These are phyloP conservation scores for Lordiphosa collinella DNA, from an alignment of 1,140 invertebrate genomes.

Conservation along the genomic window DNA sequence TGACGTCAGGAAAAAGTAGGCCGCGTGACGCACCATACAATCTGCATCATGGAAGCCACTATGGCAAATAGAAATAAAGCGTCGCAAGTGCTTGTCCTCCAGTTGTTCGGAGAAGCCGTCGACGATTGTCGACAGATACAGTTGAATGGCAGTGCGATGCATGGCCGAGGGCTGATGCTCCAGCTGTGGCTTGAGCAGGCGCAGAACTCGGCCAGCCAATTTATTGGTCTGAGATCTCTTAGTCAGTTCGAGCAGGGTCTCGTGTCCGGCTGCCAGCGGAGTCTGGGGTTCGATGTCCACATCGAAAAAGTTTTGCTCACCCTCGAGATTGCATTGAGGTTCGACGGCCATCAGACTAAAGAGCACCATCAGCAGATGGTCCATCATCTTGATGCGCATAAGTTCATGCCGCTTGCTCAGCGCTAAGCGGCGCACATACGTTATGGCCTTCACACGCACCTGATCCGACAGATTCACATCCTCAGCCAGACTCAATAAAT, in stretches of 20 bases:
- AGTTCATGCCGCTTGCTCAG: constrained; percentile 4
- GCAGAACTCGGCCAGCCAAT: constrained; percentile 7
- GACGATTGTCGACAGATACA: constrained; percentile 9
- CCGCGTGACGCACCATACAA: constrained; percentile 1
- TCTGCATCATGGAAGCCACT: constrained; percentile 9
- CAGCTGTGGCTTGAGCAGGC: constrained; percentile 19
- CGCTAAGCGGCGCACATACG: neutral
- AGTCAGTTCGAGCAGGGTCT: constrained; percentile 8
- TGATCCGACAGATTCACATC: neutral
- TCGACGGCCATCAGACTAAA: neutral
- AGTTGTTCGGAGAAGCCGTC: constrained; percentile 19
- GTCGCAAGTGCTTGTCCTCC: neutral
- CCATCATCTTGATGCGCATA: constrained; percentile 18
- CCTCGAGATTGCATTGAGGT: neutral
- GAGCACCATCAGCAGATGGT: constrained; percentile 16
- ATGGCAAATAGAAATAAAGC: constrained; percentile 6
- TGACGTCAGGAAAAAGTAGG: constrained; percentile 5
- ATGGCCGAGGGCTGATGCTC: neutral
- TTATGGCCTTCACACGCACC: constrained; percentile 9
- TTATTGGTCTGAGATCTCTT: constrained; percentile 9
- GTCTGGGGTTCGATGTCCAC: neutral
- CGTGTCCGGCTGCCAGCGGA: neutral
- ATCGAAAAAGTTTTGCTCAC: constrained; percentile 20
- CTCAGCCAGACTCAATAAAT: constrained; percentile 1
- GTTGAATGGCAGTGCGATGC: constrained; percentile 1